Evolutionary conservation across 2,888 invertebrate species (phyloP), one percentile per base, ranked within the genome.

Genomic region (Ornithoptera alexandrae): DNA sequence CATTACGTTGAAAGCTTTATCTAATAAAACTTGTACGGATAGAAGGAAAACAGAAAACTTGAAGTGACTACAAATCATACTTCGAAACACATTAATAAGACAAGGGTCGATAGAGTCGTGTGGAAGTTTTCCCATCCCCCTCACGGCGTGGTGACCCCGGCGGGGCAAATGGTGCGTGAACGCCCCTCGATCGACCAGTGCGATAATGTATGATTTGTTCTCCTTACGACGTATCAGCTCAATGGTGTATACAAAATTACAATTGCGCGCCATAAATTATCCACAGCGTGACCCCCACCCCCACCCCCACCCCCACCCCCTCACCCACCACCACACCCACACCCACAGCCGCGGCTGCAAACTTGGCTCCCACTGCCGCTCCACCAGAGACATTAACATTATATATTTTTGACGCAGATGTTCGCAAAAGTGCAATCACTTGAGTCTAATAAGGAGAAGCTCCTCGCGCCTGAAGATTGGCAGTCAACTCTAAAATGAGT

Each of bases 161-260:
- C n/a, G 61, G n/a, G 62, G 62, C 50, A 70, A 70, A 70, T 70
- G 69, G 62, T 70, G 69, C 62, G 69, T 70, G 58, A 70, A 70
- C 46, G 50, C 46, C 50, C 20, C 12, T 36, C 18, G 66, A 62
- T 70, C 69, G 20, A 66, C 59, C 65, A 65, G 46, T 50, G 58
- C 5, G 66, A 66, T 66, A 70, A 62, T 30, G 42, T 53, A 58
- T 63, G 62, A 62, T 66, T 58, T 62, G n/a, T 58, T 65, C 62
- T 53, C 18, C 61, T 61, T 22, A 61, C 24, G 12, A 56, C 58
- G 59, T 61, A 39, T 36, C 18, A 58, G 24, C 56, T 62, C 4
- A 61, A 61, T 67, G n/a, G 39, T n/a, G 18, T 56, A 61, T 56
- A n/a, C 39, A 22, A 30, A 39, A 60, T 61, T 53, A 53, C 39